Conservation (phyloP, 2,888 invertebrate genomes). For the Brachyptera putata region DNA sequence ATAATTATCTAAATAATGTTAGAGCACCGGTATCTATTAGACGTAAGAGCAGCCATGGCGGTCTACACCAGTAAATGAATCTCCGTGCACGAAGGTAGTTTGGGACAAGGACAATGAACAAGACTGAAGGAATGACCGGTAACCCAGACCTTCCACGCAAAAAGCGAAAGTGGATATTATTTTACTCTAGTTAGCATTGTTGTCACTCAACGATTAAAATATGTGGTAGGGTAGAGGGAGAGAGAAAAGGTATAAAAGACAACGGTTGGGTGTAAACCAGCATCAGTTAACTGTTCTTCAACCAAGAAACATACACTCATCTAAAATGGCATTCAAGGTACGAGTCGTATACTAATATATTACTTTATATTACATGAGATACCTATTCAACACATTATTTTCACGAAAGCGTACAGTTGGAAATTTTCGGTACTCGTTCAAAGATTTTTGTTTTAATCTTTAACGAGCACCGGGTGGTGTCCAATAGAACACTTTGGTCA, state of each 20-base stretch:
- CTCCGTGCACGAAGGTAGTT: too few relatives aligned
- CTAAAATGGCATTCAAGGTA: constrained; percentile 25
- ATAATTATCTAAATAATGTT: too few relatives aligned
- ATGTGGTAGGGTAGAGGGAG: background rate
- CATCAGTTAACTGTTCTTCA: constrained; percentile 4
- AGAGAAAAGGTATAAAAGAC: constrained; percentile 8
- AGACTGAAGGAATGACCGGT: too few relatives aligned
- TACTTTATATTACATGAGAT: background rate
- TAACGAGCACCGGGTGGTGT: too few relatives aligned
- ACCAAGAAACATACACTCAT: constrained; percentile 2
- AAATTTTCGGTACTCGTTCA: too few relatives aligned
- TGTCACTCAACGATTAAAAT: background rate
- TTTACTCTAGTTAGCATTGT: background rate
- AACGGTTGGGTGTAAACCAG: background rate
- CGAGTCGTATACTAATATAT: background rate
- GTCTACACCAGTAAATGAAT: too few relatives aligned
- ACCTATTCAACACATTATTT: background rate
- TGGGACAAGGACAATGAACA: too few relatives aligned
- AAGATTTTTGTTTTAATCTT: too few relatives aligned
- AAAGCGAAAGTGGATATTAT: background rate
- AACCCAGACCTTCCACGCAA: constrained; percentile 9
- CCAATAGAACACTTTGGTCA: too few relatives aligned
- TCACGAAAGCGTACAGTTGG: too few relatives aligned
- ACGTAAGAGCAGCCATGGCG: too few relatives aligned
- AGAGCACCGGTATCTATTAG: too few relatives aligned